phyloP scores from a whole-genome alignment of 2,888 invertebrate genomes.

The Noctua fimbriata region DNA sequence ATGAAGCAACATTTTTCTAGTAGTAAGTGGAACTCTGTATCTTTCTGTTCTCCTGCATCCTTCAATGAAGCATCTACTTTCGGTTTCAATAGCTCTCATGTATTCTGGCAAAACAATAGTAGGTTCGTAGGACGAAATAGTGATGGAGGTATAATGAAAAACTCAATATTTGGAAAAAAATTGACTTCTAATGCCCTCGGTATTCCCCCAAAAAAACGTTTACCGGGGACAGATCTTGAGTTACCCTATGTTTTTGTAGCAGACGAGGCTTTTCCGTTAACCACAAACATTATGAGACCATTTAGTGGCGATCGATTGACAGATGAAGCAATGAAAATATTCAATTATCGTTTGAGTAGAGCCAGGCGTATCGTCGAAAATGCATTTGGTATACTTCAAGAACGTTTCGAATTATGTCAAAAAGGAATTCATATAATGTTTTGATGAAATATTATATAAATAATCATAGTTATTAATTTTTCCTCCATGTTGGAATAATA shows the following conservation, averaged over 20 bases:
- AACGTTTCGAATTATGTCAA: slow-evolving; percentile 7
- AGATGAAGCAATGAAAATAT: slow-evolving; percentile 10
- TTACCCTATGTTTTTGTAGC: neutral
- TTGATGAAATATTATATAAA: too few species aligned
- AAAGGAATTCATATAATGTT: slow-evolving; percentile 4
- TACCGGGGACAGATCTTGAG: slow-evolving; percentile 3
- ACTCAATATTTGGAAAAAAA: neutral
- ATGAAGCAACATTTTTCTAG: too few species aligned
- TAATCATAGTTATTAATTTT: too few species aligned
- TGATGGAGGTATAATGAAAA: too few species aligned
- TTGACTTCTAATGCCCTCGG: neutral
- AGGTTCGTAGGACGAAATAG: too few species aligned
- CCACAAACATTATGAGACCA: slow-evolving; percentile 2
- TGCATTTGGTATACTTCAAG: slow-evolving; percentile 15
- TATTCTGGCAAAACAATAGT: too few species aligned
- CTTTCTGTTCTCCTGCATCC: too few species aligned
- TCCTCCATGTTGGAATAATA: too few species aligned
- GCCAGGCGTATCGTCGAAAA: slow-evolving; percentile 3
- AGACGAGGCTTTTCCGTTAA: slow-evolving; percentile 4
- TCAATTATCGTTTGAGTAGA: slow-evolving; percentile 3
- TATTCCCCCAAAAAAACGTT: neutral
- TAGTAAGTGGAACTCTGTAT: too few species aligned
- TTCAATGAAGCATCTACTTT: too few species aligned
- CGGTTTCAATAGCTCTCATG: too few species aligned
- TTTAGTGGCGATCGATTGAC: slow-evolving; percentile 15